A percentile compares a stretch with the other conserved stretches of the same genome.
Evolutionary conservation across 1,140 invertebrate genomes (phyloP).

Genomic region (Musca vetustissima): DNA sequence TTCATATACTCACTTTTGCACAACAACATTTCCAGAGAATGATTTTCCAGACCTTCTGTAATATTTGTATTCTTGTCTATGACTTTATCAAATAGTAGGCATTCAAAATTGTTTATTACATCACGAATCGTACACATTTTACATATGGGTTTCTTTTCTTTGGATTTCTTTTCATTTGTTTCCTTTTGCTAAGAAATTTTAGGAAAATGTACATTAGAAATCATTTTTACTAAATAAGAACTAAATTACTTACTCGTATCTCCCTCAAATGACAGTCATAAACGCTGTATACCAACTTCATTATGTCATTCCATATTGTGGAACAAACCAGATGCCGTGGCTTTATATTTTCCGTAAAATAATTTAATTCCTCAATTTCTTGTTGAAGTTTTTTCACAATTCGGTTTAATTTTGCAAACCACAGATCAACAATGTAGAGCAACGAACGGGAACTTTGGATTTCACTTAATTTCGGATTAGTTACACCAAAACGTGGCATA

Average conservation of each 20-base stretch:
- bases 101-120: slow-evolving; percentile 61
- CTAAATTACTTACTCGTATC: slow-evolving; percentile 38
- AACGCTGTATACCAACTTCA: slow-evolving; percentile 60
- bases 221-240: too few species aligned
- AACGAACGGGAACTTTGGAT: slow-evolving; percentile 2
- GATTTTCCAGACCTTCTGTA: slow-evolving; percentile 57
- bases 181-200: neutral
- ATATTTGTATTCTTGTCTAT: slow-evolving; percentile 46
- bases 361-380: slow-evolving; percentile 35
- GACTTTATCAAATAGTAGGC: slow-evolving; percentile 56
- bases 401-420: slow-evolving; percentile 33
- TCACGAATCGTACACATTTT: slow-evolving; percentile 58
- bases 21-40: slow-evolving; percentile 43
- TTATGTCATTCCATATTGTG: slow-evolving; percentile 28
- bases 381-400: slow-evolving; percentile 19
- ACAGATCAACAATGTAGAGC: slow-evolving; percentile 27
- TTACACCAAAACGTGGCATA: slow-evolving; percentile 5
- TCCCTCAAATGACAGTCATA: slow-evolving; percentile 69
- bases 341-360: slow-evolving; percentile 23
- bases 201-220: too few species aligned
- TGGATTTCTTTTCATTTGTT: neutral
- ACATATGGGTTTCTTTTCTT: slow-evolving; percentile 32
- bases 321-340: slow-evolving; percentile 4
- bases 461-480: slow-evolving; percentile 14
- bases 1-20: slow-evolving; percentile 36